These are phyloP conservation scores for Saccostrea cuccullata DNA, from an alignment of 1,140 invertebrate species.

Conservation along the genomic window DNA sequence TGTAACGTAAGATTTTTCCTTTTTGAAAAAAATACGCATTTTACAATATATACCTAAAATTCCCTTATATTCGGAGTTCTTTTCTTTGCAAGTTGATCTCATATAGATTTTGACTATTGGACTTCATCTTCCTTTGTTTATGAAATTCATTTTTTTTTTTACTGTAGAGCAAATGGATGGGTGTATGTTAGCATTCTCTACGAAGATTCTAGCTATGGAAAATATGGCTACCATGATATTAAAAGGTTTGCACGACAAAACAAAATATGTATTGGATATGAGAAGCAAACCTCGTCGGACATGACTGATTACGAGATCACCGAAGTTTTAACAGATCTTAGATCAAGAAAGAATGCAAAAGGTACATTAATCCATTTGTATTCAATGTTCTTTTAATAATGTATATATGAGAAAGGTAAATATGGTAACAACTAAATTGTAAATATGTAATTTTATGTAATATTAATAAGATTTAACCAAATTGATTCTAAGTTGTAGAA, in stretches of 20 bases:
- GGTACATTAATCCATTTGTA: background rate
- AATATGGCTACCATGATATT: conserved; percentile 69
- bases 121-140: too few species aligned
- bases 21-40: too few species aligned
- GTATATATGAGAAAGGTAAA: too few species aligned
- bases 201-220: conserved; percentile 86
- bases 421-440: too few species aligned
- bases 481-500: too few species aligned
- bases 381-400: too few species aligned
- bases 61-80: too few species aligned
- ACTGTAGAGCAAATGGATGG: conserved; percentile 82
- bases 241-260: conserved; percentile 52
- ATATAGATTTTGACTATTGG: too few species aligned
- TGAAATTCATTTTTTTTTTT: too few species aligned
- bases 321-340: background rate
- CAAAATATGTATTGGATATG: conserved; percentile 45
- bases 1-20: too few species aligned
- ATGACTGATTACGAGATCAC: background rate
- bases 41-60: too few species aligned
- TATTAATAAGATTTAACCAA: background rate
- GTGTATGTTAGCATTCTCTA: conserved; percentile 85
- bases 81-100: too few species aligned
- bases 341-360: background rate
- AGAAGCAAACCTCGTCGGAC: background rate
- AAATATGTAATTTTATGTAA: background rate